Conservation (phyloP, 1,140 invertebrate genomes). For the Acyrthosiphon pisum region DNA sequence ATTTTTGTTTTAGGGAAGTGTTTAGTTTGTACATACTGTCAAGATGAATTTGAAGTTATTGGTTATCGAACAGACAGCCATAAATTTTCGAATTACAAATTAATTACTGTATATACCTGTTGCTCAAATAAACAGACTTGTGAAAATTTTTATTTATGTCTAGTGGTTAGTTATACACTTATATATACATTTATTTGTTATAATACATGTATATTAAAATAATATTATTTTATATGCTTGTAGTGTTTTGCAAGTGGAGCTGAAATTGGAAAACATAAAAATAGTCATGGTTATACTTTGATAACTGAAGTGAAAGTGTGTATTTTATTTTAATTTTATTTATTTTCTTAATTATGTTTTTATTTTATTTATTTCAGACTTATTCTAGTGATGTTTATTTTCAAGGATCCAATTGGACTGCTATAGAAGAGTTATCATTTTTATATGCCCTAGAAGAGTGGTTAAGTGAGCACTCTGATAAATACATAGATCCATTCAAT, state of each 20-base stretch:
- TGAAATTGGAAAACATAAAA: conserved; percentile 40
- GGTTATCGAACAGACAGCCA: background rate
- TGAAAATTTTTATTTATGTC: conserved; percentile 31
- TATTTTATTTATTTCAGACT: conserved; percentile 4
- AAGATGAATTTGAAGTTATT: conserved; percentile 35
- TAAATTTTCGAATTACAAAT: background rate
- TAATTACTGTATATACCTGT: background rate
- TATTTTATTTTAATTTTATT: background rate
- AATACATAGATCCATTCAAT: background rate
- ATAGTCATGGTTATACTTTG: conserved; percentile 5
- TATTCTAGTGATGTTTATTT: conserved; percentile 41
- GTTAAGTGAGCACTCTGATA: background rate
- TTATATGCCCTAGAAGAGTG: conserved; percentile 23
- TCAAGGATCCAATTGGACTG: conserved; percentile 12
- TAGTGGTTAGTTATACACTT: background rate
- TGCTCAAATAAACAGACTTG: conserved; percentile 31
- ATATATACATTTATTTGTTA: background rate
- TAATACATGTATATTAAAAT: background rate
- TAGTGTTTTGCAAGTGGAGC: conserved; percentile 37
- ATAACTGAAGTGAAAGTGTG: conserved; percentile 11
- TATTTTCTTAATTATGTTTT: background rate
- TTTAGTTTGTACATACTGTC: conserved; percentile 14
- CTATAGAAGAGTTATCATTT: conserved; percentile 25
- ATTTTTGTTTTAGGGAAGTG: background rate
- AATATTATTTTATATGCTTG: background rate